A percentile compares a stretch with the other conserved stretches of the same genome.
Conservation (phyloP, 2,888 invertebrate genomes). For the Hylaea fasciaria region DNA sequence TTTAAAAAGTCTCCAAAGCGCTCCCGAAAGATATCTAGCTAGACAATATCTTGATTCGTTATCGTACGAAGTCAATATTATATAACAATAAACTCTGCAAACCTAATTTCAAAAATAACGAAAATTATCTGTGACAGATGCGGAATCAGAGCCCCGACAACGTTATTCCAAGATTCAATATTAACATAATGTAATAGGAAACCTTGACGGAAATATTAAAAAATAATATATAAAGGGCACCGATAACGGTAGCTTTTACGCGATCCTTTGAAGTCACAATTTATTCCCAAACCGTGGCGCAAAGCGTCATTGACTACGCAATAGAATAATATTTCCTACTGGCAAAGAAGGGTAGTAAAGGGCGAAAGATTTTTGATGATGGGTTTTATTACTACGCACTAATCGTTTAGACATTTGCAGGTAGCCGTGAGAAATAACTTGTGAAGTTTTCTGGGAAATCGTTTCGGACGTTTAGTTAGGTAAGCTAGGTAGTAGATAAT, state of each 20-base stretch:
- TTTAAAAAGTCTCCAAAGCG: too few species aligned
- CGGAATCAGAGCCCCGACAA: too few species aligned
- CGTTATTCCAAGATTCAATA: conserved; percentile 17
- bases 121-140: neutral
- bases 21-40: too few species aligned
- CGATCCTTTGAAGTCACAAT: conserved; percentile 53
- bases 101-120: too few species aligned
- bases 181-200: conserved; percentile 16
- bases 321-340: conserved; percentile 44
- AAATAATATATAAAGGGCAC: conserved; percentile 41
- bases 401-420: conserved; percentile 5
- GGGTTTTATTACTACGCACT: conserved; percentile 24
- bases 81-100: too few species aligned
- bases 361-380: conserved; percentile 30
- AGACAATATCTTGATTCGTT: too few species aligned
- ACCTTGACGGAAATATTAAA: conserved; percentile 25
- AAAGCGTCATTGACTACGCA: conserved; percentile 45
- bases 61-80: too few species aligned
- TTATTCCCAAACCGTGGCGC: conserved; percentile 49
- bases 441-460: too few species aligned
- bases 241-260: conserved; percentile 49
- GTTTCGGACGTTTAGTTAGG: too few species aligned
- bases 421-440: too few species aligned
- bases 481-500: too few species aligned
- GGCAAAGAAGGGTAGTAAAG: conserved; percentile 29